Conservation (phyloP, 2,113 vertebrate genomes). For the Capreolus pygargus region DNA sequence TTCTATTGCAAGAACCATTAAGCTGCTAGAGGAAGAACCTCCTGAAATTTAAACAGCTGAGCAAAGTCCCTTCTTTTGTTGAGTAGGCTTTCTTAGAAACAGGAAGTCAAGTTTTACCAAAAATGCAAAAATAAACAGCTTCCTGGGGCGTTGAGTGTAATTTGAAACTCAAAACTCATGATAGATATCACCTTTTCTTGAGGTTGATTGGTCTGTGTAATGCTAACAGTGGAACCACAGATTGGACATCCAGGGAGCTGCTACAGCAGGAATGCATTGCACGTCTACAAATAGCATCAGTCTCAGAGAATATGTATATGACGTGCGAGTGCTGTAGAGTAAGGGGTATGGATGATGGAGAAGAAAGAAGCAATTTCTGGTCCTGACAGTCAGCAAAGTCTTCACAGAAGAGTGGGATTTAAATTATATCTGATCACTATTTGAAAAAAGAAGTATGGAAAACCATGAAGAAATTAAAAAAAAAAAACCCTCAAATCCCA, state of each 20-base stretch:
- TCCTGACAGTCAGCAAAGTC: not conserved
- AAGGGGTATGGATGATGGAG: not conserved
- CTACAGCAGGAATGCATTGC: not conserved
- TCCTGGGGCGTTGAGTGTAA: not conserved
- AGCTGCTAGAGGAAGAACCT: not conserved
- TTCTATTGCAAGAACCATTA: not conserved
- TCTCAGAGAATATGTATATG: not conserved
- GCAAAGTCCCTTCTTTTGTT: not conserved
- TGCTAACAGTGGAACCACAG: not conserved
- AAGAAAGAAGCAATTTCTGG: not conserved
- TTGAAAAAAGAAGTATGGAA: not conserved
- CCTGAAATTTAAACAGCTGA: not conserved
- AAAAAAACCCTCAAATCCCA: not conserved
- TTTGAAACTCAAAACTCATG: slow-evolving; percentile 24
- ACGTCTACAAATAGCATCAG: accelerated
- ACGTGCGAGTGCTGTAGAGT: no score
- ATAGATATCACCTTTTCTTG: not conserved
- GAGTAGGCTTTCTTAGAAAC: slow-evolving; percentile 43
- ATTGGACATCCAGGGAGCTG: not conserved
- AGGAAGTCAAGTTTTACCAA: slow-evolving; percentile 31
- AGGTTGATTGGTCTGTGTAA: not conserved
- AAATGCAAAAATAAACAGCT: not conserved
- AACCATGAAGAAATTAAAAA: not conserved
- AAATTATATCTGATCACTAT: not conserved
- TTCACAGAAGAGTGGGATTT: not conserved